Evolutionary conservation across 2,113 vertebrate species (phyloP), one percentile per base, ranked within the genome.

Genomic region (Coregonus clupeaformis): DNA sequence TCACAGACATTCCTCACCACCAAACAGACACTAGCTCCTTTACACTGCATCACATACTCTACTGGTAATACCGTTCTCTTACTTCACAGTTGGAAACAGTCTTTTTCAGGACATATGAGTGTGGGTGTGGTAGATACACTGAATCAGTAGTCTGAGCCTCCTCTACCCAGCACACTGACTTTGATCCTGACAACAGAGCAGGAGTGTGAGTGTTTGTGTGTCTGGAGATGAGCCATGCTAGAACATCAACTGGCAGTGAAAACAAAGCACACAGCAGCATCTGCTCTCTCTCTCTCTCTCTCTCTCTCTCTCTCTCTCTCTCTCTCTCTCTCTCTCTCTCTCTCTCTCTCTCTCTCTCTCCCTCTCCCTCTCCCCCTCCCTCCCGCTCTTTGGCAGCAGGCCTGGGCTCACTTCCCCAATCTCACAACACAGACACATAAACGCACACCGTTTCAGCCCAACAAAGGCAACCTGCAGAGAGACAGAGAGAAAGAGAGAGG

Each of bases 381-480:
- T 78, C 36, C 14, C 6, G 81, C 73, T 66, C 67, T 80, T 81
- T 89, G 84, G 86, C 87, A 85, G 77, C 68, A 72, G 80, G 83
- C 82, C 81, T 83, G 74, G 76, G 80, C 82, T 89, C 86, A 87
- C 84, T 88, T 87, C 82, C 84, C 76, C 86, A 82, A 85, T 85
- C 80, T 80, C 82, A 89, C 84, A 87, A 29, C 36, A 42, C 36
- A 11, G 7, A 90, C 85, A 87, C 76, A 88, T 75, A 72, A 18
- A 42, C 36, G 79, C n/a, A 69, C 85, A 87, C 80, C 2, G 5
- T 84, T 87, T 88, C 78, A 87, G 76, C 77, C 84, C 80, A 81
- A 90, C 88, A 91, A 88, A 89, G 86, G 74, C 85, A 74, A 68
- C 86, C 83, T 73, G 80, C 88, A 85, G 89, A 68, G 87, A 74